Percentiles rank a stretch among this genome's conserved stretches.
Evolutionary conservation across 2,797 vertebrate species (phyloP).

Genomic region (Carcharodon carcharias): DNA sequence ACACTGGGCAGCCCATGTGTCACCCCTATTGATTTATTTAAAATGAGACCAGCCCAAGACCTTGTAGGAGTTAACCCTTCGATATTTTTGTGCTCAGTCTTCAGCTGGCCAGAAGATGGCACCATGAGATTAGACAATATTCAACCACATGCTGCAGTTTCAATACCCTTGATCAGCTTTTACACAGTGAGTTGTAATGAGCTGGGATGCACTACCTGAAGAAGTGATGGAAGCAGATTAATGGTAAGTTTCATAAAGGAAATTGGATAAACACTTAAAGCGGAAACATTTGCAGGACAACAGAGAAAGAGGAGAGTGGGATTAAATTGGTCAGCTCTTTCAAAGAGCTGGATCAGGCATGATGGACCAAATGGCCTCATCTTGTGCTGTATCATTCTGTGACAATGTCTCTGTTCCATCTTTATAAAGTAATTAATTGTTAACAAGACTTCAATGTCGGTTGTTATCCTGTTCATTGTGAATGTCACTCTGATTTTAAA

Average conservation of each 20-base stretch:
- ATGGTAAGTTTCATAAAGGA: neutral
- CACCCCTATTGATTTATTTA: neutral
- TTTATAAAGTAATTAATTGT: too few species aligned
- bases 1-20: neutral
- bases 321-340: neutral
- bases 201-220: neutral
- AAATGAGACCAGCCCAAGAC: neutral
- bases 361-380: neutral
- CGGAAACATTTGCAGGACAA: too few species aligned
- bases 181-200: neutral
- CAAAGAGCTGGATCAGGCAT: neutral
- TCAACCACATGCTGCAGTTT: neutral
- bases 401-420: neutral
- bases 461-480: too few species aligned
- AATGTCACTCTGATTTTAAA: too few species aligned
- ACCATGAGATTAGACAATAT: neutral
- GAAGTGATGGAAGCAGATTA: neutral
- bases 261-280: neutral
- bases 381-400: neutral
- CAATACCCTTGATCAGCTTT: neutral
- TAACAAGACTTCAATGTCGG: too few species aligned
- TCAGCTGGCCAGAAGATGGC: neutral
- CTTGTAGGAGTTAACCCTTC: neutral
- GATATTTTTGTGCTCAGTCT: neutral
- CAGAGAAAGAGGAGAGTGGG: neutral